Percentiles rank a stretch among this genome's conserved stretches.
These are phyloP conservation scores for Rhopalosiphum padi DNA, from an alignment of 1,140 invertebrate species.

Conservation along the genomic window DNA sequence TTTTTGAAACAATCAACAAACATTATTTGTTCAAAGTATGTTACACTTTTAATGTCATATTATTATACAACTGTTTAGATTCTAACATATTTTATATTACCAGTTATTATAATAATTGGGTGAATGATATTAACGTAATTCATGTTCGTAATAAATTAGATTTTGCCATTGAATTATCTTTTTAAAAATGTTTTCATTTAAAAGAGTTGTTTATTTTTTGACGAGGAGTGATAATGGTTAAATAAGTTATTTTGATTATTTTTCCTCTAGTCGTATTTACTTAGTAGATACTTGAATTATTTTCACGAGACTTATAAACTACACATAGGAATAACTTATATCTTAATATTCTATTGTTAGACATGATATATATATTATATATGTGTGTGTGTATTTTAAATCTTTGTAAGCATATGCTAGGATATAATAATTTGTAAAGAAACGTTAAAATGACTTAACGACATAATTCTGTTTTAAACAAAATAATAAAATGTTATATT, in stretches of 20 bases:
- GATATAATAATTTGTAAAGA: background rate
- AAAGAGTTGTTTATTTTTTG: background rate
- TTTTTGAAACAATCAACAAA: background rate
- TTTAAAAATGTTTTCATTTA: background rate
- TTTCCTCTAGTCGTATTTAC: background rate
- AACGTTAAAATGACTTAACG: background rate
- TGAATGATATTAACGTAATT: background rate
- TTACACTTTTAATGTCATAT: background rate
- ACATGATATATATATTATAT: background rate
- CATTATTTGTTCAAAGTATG: background rate
- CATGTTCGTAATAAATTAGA: background rate
- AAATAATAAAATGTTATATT: background rate
- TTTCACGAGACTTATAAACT: background rate
- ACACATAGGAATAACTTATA: background rate
- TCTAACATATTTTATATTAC: background rate
- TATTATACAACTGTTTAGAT: background rate
- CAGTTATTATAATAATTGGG: background rate
- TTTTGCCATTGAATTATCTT: background rate
- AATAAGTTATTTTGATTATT: background rate
- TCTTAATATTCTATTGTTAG: background rate
- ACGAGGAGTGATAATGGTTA: background rate
- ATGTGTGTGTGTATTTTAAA: background rate
- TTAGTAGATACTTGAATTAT: background rate
- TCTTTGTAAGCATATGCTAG: background rate
- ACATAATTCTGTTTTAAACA: no score